Evolutionary conservation across 2,888 invertebrate genomes (phyloP).

Genomic region (Crossocerus cetratus): DNA sequence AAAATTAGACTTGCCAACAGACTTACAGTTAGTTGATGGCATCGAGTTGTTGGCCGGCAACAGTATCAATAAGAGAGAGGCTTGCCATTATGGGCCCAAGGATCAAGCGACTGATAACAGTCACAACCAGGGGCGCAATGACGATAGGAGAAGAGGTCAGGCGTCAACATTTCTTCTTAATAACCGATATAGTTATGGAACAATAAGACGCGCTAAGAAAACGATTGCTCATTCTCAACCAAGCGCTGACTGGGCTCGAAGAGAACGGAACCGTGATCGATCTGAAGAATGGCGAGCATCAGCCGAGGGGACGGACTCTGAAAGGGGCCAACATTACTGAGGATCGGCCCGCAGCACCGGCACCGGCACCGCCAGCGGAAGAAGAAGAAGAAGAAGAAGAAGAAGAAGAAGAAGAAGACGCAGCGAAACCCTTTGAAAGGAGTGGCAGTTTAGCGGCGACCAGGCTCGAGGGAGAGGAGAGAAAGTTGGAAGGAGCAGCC

Average conservation of each 20-base stretch:
- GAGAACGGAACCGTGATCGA: conserved; percentile 2
- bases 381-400: too few relatives aligned
- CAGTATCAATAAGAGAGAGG: background rate
- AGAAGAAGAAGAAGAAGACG: conserved; percentile 18
- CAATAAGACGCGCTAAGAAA: too few relatives aligned
- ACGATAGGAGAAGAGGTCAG: background rate
- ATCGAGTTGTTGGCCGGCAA: background rate
- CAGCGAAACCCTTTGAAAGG: conserved; percentile 33
- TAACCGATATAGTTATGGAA: too few relatives aligned
- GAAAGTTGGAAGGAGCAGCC: conserved; percentile 5
- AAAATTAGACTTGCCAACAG: conserved; percentile 56
- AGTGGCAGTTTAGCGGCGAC: conserved; percentile 39
- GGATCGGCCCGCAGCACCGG: too few relatives aligned
- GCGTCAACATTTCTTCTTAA: too few relatives aligned
- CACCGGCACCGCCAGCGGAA: too few relatives aligned
- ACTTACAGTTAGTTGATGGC: conserved; percentile 34
- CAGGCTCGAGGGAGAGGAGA: conserved; percentile 29
- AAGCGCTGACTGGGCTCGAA: background rate
- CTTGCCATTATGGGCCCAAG: background rate
- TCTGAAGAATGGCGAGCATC: conserved; percentile 22
- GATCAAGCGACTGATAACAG: background rate
- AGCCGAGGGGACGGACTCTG: conserved; percentile 28
- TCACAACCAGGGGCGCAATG: background rate
- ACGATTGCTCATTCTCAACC: background rate
- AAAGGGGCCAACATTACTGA: conserved; percentile 39